A percentile compares a stretch with the other conserved stretches of the same genome.
phyloP scores from a whole-genome alignment of 35 echinoderm and acorn worm species.

The Heliocidaris erythrogramma region DNA sequence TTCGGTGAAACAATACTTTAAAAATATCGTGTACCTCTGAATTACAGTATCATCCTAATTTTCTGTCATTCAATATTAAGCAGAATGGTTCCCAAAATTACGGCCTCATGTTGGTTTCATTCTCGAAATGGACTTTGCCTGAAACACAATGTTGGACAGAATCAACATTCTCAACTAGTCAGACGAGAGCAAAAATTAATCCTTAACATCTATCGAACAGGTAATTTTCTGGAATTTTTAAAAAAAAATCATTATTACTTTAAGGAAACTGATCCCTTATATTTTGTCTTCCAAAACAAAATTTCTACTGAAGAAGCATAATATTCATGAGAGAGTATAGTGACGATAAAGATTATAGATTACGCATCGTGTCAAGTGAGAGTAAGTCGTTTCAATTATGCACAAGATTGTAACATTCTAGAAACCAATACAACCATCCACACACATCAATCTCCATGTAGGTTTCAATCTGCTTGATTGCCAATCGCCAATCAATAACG shows the following conservation, averaged over 20 bases:
- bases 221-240: too few relatives aligned
- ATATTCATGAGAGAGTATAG: background rate
- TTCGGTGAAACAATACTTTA: too few relatives aligned
- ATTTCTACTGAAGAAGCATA: too few relatives aligned
- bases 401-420: background rate
- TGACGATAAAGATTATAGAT: background rate
- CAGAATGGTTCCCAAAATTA: background rate
- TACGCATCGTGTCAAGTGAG: background rate
- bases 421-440: background rate
- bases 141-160: too few relatives aligned
- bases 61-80: background rate
- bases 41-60: background rate
- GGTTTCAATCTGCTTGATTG: conserved; percentile 6
- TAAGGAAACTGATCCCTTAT: too few relatives aligned
- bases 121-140: background rate
- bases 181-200: too few relatives aligned
- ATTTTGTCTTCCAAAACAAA: too few relatives aligned
- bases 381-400: background rate
- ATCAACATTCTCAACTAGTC: too few relatives aligned
- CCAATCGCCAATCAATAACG: conserved; percentile 1
- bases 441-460: background rate
- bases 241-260: too few relatives aligned
- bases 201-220: too few relatives aligned
- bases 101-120: background rate
- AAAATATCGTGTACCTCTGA: background rate